Conservation (phyloP, 1,140 invertebrate species). For the Chrysomallon squamiferum region DNA sequence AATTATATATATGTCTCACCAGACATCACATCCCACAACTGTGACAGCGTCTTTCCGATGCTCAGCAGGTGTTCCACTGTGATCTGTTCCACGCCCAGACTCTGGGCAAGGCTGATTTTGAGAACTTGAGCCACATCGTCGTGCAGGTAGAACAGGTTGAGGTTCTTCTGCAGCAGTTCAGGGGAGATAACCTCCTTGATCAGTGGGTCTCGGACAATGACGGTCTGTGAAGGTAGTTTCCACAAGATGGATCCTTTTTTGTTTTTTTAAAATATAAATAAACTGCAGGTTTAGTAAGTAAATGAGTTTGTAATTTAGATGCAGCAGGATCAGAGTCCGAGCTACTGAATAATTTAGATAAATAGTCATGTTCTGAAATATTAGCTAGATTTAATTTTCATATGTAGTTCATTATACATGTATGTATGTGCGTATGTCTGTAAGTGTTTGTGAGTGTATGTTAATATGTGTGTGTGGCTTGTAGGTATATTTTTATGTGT, state of each 20-base stretch:
- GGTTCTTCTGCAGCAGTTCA: constrained; percentile 42
- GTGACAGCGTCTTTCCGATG: constrained; percentile 43
- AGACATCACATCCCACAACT: background rate
- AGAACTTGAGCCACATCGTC: constrained; percentile 39
- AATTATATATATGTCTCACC: background rate
- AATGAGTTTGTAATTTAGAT: too few species aligned
- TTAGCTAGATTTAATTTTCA: too few species aligned
- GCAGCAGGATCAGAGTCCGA: too few species aligned
- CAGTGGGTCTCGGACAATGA: constrained; percentile 45
- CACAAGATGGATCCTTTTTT: constrained; percentile 38
- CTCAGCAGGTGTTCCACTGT: constrained; percentile 52
- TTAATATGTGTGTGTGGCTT: too few species aligned
- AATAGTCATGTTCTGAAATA: too few species aligned
- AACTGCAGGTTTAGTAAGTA: too few species aligned
- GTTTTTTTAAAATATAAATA: too few species aligned
- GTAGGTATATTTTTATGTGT: too few species aligned
- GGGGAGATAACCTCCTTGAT: constrained; percentile 50
- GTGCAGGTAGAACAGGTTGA: constrained; percentile 55
- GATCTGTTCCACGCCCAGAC: constrained; percentile 52
- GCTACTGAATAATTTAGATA: too few species aligned
- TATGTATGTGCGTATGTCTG: too few species aligned
- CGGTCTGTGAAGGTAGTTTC: constrained; percentile 58
- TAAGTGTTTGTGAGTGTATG: too few species aligned
- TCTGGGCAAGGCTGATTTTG: constrained; percentile 39
- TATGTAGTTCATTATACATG: too few species aligned